A percentile compares a stretch with the other conserved stretches of the same genome.
Evolutionary conservation across 2,797 vertebrate genomes (phyloP).

Genomic region (Anguilla megastoma): DNA sequence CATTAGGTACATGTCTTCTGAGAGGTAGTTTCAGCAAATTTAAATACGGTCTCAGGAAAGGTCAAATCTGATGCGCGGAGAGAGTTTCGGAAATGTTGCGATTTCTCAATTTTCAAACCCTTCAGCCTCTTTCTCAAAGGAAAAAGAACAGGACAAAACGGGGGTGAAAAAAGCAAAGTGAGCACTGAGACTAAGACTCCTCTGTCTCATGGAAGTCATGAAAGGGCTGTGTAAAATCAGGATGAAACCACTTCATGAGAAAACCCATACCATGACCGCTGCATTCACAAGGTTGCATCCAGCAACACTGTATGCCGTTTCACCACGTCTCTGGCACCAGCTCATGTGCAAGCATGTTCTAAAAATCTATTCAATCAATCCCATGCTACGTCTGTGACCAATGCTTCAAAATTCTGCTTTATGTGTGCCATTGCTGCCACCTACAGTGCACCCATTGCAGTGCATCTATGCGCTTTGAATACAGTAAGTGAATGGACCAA

Average conservation of each 20-base stretch:
- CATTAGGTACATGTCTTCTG: not conserved
- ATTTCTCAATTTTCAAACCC: not conserved
- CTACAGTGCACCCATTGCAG: not conserved
- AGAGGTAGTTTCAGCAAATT: not conserved
- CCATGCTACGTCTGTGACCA: not conserved
- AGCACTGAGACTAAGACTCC: not conserved
- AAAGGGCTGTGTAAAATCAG: not conserved
- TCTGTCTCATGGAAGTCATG: not conserved
- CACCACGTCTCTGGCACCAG: not conserved
- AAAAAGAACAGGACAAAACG: not conserved
- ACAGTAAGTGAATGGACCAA: not conserved
- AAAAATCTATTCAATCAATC: not conserved
- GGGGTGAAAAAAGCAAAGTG: not conserved
- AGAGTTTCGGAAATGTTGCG: not conserved
- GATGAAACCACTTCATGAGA: not conserved
- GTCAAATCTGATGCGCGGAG: not conserved
- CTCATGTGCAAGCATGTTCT: constrained; percentile 3
- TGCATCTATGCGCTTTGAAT: not conserved
- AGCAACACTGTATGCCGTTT: not conserved
- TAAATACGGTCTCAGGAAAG: not conserved
- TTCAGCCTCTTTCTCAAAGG: not conserved
- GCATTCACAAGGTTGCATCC: not conserved
- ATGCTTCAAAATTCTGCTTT: not conserved
- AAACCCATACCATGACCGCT: not conserved
- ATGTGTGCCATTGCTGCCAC: not conserved